Conservation (phyloP, 2,888 invertebrate genomes). For the Pomacea canaliculata region DNA sequence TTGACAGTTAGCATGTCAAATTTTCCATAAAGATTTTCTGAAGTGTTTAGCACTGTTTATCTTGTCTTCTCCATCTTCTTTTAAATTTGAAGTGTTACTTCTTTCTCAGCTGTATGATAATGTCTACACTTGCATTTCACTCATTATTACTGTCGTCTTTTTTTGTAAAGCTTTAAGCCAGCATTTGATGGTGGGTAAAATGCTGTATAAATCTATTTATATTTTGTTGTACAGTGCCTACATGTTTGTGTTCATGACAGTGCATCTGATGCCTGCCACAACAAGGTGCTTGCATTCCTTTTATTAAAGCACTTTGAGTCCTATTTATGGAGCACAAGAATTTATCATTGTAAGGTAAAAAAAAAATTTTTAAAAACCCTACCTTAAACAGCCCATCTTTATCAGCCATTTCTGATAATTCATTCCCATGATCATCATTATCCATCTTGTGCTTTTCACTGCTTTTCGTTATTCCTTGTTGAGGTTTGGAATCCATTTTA, state of each 20-base stretch:
- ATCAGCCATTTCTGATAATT: neutral
- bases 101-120: neutral
- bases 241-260: too few species aligned
- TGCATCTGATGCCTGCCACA: too few species aligned
- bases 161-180: too few species aligned
- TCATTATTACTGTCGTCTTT: too few species aligned
- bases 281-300: too few species aligned
- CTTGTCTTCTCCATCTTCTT: neutral
- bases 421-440: neutral
- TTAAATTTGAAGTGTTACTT: neutral
- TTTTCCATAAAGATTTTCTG: too few species aligned
- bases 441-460: slow-evolving; percentile 15
- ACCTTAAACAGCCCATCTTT: slow-evolving; percentile 25
- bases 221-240: too few species aligned
- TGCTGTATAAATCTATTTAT: too few species aligned
- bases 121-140: neutral
- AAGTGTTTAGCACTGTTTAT: neutral
- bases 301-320: too few species aligned
- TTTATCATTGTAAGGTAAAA: neutral
- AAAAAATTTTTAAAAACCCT: neutral
- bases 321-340: too few species aligned
- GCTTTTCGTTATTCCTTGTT: slow-evolving; percentile 14
- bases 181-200: too few species aligned
- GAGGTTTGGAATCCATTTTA: neutral
- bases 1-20: neutral